Conservation (phyloP, 2,797 vertebrate species). For the Mycteria americana region DNA sequence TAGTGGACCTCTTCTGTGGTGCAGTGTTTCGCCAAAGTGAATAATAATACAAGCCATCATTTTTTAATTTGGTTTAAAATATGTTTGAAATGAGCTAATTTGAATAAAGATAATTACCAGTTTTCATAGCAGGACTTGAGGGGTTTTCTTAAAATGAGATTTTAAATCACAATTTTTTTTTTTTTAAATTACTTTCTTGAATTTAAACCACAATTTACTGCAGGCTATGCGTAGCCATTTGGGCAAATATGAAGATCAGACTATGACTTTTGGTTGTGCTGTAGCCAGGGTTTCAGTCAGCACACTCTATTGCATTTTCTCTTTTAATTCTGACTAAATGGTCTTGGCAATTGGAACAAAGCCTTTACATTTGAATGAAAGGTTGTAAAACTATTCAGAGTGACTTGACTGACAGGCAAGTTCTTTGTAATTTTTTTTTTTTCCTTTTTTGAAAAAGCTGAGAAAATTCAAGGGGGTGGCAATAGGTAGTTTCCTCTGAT, state of each 20-base stretch:
- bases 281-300: constrained; percentile 3
- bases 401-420: constrained; percentile 39
- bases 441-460: neutral
- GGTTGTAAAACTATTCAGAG: constrained; percentile 63
- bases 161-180: neutral
- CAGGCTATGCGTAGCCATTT: neutral
- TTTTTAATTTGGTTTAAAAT: neutral
- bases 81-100: neutral
- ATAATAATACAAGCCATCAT: neutral
- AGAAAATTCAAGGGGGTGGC: neutral
- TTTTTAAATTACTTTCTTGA: neutral
- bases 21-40: neutral
- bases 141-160: neutral
- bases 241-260: neutral
- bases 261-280: neutral
- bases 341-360: constrained; percentile 67
- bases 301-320: constrained; percentile 38
- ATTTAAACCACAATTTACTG: neutral
- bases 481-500: neutral
- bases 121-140: neutral
- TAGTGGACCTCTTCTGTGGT: neutral
- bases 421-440: constrained; percentile 46
- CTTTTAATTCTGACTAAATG: constrained; percentile 60
- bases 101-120: neutral
- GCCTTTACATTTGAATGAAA: constrained; percentile 67